Evolutionary conservation across 2,888 invertebrate genomes (phyloP).

Genomic region (Polylopha cassiicola): DNA sequence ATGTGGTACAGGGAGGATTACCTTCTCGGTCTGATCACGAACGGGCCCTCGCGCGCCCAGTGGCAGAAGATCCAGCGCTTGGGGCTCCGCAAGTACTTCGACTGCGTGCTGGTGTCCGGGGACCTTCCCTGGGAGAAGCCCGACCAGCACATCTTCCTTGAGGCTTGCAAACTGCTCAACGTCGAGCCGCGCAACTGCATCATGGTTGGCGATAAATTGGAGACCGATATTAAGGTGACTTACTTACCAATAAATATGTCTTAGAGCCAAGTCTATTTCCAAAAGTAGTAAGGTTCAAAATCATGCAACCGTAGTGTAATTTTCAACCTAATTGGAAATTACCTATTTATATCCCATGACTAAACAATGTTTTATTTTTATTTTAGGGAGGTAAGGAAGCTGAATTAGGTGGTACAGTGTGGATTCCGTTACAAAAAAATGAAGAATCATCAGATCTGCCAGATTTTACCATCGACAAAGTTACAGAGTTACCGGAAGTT

Average conservation of each 20-base stretch:
- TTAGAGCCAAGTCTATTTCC: too few relatives aligned
- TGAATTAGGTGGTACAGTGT: constrained; percentile 86
- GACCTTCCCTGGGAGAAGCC: constrained; percentile 93
- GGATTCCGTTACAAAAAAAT: constrained; percentile 82
- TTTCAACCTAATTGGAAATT: too few relatives aligned
- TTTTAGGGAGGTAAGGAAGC: constrained; percentile 85
- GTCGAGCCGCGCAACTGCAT: constrained; percentile 86
- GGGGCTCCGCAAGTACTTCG: constrained; percentile 83
- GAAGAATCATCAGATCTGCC: constrained; percentile 74
- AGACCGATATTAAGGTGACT: constrained; percentile 87
- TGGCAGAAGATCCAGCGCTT: constrained; percentile 91
- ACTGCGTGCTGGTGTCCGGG: constrained; percentile 87
- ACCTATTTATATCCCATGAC: not conserved
- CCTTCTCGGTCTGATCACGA: constrained; percentile 88
- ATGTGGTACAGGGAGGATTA: constrained; percentile 81
- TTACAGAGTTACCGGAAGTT: constrained; percentile 79
- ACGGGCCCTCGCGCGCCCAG: constrained; percentile 90
- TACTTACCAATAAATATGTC: not conserved
- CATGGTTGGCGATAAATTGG: constrained; percentile 93
- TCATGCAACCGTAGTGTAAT: too few relatives aligned
- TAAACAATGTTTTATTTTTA: not conserved
- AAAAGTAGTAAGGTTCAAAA: too few relatives aligned
- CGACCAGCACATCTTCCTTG: constrained; percentile 86
- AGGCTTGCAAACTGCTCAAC: constrained; percentile 85
- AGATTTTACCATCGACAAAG: constrained; percentile 80